Percentiles rank a stretch among this genome's conserved stretches.
Evolutionary conservation across 2,888 invertebrate species (phyloP).

Genomic region (Eupithecia centaureata): DNA sequence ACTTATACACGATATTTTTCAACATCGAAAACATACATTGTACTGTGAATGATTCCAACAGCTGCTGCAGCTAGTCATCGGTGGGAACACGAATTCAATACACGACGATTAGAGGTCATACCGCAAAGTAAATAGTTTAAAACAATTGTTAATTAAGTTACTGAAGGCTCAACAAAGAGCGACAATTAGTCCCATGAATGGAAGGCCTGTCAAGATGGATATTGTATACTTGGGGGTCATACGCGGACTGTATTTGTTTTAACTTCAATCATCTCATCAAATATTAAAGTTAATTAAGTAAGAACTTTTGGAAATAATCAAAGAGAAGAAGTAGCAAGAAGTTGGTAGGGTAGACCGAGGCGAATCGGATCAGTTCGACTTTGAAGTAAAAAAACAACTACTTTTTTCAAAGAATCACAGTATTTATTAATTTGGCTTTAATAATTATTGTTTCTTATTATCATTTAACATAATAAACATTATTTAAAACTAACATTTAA

Average conservation of each 20-base stretch:
- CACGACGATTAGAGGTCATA: constrained; percentile 3
- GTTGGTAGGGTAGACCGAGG: too few relatives aligned
- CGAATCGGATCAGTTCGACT: too few relatives aligned
- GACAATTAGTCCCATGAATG: constrained; percentile 13
- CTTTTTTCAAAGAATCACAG: too few relatives aligned
- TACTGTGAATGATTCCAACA: background rate
- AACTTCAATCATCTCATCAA: background rate
- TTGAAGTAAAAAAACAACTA: too few relatives aligned
- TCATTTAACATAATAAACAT: too few relatives aligned
- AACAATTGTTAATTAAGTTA: constrained; percentile 40
- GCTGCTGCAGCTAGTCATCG: background rate
- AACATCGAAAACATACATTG: background rate
- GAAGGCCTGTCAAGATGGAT: constrained; percentile 3
- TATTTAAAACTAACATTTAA: too few relatives aligned
- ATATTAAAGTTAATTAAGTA: background rate
- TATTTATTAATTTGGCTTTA: too few relatives aligned
- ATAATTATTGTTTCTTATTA: too few relatives aligned
- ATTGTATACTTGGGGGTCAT: background rate
- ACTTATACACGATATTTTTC: background rate
- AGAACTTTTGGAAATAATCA: background rate
- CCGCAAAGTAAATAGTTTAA: constrained; percentile 39
- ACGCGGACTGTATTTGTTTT: background rate
- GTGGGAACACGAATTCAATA: constrained; percentile 10
- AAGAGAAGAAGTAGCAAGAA: background rate
- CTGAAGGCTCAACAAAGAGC: constrained; percentile 40